Percentiles rank a stretch among this genome's conserved stretches.
phyloP scores from a whole-genome alignment of 1,140 invertebrate species.

The Hycleus phaleratus region DNA sequence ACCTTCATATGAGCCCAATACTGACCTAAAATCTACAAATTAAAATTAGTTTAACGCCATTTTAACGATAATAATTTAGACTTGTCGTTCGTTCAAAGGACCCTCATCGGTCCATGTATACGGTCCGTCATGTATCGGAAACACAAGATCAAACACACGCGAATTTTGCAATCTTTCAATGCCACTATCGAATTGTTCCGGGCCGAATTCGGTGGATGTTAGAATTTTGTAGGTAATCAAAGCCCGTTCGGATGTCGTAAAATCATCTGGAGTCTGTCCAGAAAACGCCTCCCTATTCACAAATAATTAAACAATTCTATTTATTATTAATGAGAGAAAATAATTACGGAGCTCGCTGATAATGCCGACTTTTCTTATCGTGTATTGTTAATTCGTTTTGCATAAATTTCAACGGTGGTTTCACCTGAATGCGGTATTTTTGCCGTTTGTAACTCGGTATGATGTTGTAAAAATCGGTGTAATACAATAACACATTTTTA shows the following conservation, averaged over 20 bases:
- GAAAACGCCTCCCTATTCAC: slow-evolving; percentile 14
- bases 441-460: neutral
- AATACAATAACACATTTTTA: neutral
- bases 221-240: slow-evolving; percentile 23
- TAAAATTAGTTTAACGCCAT: neutral
- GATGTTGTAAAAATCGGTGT: neutral
- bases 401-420: slow-evolving; percentile 2
- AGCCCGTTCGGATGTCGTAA: slow-evolving; percentile 21
- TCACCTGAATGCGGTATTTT: neutral
- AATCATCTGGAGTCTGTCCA: slow-evolving; percentile 5
- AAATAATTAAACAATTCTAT: neutral
- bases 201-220: slow-evolving; percentile 14
- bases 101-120: slow-evolving; percentile 28
- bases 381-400: neutral
- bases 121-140: slow-evolving; percentile 53
- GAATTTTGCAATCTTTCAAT: slow-evolving; percentile 50
- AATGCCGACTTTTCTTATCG: neutral
- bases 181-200: slow-evolving; percentile 38
- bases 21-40: slow-evolving; percentile 18
- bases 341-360: slow-evolving; percentile 1
- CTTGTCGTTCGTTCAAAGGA: slow-evolving; percentile 36
- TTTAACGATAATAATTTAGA: slow-evolving; percentile 1
- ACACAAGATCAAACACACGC: slow-evolving; percentile 49
- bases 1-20: slow-evolving; percentile 41
- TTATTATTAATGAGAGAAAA: neutral